A percentile compares a stretch with the other conserved stretches of the same genome.
Conservation (phyloP, 2,888 invertebrate species). For the Bembecia ichneumoniformis region DNA sequence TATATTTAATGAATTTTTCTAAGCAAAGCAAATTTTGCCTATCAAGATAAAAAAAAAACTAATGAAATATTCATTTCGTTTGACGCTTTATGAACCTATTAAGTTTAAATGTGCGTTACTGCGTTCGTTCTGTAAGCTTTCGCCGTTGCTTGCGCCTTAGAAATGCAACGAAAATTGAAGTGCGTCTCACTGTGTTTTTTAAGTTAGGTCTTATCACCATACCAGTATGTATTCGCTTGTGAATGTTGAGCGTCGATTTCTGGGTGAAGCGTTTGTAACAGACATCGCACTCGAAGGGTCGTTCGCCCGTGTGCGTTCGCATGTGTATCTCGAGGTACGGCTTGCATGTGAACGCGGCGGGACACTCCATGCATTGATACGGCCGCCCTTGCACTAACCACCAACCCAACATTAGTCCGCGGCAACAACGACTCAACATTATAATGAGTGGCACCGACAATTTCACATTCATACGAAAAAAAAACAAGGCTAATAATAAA, state of each 20-base stretch:
- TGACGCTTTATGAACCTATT: too few relatives aligned
- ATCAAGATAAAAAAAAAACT: too few relatives aligned
- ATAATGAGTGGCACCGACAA: slow-evolving; percentile 65
- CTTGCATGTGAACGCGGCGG: slow-evolving; percentile 74
- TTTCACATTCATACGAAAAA: slow-evolving; percentile 16
- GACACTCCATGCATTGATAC: slow-evolving; percentile 72
- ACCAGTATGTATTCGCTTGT: slow-evolving; percentile 74
- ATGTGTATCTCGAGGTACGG: slow-evolving; percentile 76
- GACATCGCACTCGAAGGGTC: slow-evolving; percentile 71
- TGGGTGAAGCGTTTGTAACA: slow-evolving; percentile 74
- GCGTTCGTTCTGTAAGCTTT: too few relatives aligned
- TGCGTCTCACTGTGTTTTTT: too few relatives aligned
- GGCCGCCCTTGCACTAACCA: slow-evolving; percentile 69
- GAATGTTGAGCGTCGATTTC: slow-evolving; percentile 73
- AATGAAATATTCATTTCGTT: not conserved
- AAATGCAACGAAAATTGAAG: too few relatives aligned
- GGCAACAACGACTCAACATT: slow-evolving; percentile 18
- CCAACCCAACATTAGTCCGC: slow-evolving; percentile 16
- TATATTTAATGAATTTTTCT: too few relatives aligned
- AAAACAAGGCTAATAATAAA: not conserved
- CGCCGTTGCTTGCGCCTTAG: too few relatives aligned
- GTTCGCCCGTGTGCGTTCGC: slow-evolving; percentile 73
- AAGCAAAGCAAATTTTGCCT: too few relatives aligned
- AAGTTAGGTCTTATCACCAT: slow-evolving; percentile 22
- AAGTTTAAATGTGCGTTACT: too few relatives aligned